phyloP scores from a whole-genome alignment of 92 coral and sea anemone genomes.

The Galaxea fascicularis region DNA sequence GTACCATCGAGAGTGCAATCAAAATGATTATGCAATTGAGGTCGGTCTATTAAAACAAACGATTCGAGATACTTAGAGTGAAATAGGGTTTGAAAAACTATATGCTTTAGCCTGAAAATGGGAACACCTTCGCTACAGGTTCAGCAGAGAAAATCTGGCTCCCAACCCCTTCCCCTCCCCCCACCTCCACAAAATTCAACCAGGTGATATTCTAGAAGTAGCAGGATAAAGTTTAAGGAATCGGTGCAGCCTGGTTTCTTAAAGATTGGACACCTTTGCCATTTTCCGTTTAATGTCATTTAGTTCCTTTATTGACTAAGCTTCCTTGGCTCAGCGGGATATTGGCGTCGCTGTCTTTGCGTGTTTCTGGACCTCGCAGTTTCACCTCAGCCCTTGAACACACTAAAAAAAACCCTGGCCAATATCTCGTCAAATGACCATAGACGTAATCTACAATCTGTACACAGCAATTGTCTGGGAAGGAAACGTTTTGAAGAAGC shows the following conservation, averaged over 20 bases:
- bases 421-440: slow-evolving; percentile 23
- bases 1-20: no score
- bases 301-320: slow-evolving; percentile 27
- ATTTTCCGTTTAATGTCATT: background rate
- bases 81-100: no score
- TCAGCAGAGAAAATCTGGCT: background rate
- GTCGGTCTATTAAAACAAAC: no score
- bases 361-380: slow-evolving; percentile 14
- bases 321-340: slow-evolving; percentile 15
- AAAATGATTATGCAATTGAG: no score
- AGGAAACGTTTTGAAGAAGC: background rate
- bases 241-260: background rate
- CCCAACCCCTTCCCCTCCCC: background rate
- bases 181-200: no score
- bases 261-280: background rate
- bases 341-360: slow-evolving; percentile 27
- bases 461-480: background rate
- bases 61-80: no score
- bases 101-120: no score
- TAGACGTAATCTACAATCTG: slow-evolving; percentile 1
- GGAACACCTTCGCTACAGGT: no score
- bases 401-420: background rate
- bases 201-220: background rate
- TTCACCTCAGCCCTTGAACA: background rate
- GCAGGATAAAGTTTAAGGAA: background rate